Evolutionary conservation across 2,797 vertebrate genomes (phyloP), one percentile per base, ranked within the genome.

Genomic region (Benthosema pterotum): DNA sequence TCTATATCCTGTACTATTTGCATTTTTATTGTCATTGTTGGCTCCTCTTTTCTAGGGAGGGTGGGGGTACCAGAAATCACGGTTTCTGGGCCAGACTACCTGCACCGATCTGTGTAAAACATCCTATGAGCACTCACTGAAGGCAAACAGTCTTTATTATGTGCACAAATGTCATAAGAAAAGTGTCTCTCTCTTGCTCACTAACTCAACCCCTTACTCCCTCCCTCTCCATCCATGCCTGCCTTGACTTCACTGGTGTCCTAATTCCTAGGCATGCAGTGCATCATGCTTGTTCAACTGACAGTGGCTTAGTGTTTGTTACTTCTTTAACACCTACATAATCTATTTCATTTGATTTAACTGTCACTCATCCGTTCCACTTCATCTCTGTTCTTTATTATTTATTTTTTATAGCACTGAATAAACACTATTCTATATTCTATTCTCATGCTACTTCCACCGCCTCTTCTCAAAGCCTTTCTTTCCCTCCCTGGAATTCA

Each of bases 261-360:
- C 78, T 82, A 79, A 75, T 81, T 87, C 60, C n/a, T 15, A 55
- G 51, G 65, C 72, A 53, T 70, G 68, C 58, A 63, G 78, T 71
- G 70, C 78, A 64, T 62, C 50, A 54, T 67, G 55, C 65, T 72
- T 38, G 28, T 80, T 75, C 66, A 57, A 58, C 16, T 77, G 69
- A 67, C 78, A 75, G 22, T 54, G 59, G 52, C 79, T 79, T 60
- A 79, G 82, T 78, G 84, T 89, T 79, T 79, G 68, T 52, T 75
- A 69, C 83, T 85, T 90, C 72, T 84, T 86, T 83, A 88, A 87
- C 88, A 86, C 82, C 78, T 79, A 83, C 78, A 82, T 93, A 82
- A 91, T 91, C 79, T 83, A 87, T 89, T 92, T 90, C 83, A 89
- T 90, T 87, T 89, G 76, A 82, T 79, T 75, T 57, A 47, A 63